Conservation (phyloP, 30 jellyfish, hydroid and myxozoan species). For the Aurelia aurita region DNA sequence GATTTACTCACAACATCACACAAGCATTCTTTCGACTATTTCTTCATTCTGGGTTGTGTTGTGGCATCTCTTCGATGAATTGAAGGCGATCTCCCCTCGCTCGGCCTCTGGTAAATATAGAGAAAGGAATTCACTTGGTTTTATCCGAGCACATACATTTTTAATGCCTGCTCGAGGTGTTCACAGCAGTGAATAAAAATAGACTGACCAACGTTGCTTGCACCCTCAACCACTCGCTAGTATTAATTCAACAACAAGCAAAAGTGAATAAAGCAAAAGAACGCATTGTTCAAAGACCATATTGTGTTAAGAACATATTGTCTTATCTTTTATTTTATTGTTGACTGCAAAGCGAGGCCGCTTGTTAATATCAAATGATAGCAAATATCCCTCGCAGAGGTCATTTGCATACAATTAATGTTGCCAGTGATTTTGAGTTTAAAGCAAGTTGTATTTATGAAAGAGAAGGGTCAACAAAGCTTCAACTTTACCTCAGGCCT, state of each 20-base stretch:
- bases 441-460: too few relatives aligned
- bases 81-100: neutral
- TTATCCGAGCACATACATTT: slow-evolving; percentile 19
- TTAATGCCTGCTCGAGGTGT: slow-evolving; percentile 20
- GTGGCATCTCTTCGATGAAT: slow-evolving; percentile 1
- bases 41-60: too few relatives aligned
- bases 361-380: slow-evolving; percentile 16
- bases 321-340: slow-evolving; percentile 16
- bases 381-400: too few relatives aligned
- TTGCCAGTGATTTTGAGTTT: too few relatives aligned
- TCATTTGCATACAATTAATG: too few relatives aligned
- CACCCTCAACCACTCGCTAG: slow-evolving; percentile 18
- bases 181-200: neutral
- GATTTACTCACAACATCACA: too few relatives aligned
- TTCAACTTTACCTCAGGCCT: too few relatives aligned
- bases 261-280: slow-evolving; percentile 18
- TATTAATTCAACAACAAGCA: slow-evolving; percentile 49
- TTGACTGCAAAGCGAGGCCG: slow-evolving; percentile 21
- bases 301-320: slow-evolving; percentile 13
- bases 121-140: neutral
- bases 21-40: too few relatives aligned
- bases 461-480: too few relatives aligned
- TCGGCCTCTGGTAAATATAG: neutral
- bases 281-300: too few relatives aligned
- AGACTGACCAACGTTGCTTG: slow-evolving; percentile 23